These are phyloP conservation scores for Hippocampus mohnikei DNA, from an alignment of 2,113 vertebrate genomes.

Conservation along the genomic window DNA sequence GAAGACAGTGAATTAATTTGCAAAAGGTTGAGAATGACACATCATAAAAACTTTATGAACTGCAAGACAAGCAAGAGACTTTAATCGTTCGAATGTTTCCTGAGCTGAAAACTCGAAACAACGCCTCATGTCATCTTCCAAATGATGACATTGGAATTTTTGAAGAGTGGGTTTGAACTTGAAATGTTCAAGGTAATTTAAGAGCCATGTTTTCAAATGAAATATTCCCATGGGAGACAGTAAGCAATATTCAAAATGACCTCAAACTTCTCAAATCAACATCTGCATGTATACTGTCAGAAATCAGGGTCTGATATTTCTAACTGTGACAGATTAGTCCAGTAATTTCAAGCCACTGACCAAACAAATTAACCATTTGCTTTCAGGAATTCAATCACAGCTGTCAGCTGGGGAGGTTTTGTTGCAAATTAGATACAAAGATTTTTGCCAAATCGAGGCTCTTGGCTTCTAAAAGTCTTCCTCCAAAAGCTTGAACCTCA, in stretches of 20 bases:
- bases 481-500: slow-evolving; percentile 35
- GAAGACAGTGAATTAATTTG: neutral
- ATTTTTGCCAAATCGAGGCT: slow-evolving; percentile 48
- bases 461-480: slow-evolving; percentile 32
- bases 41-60: neutral
- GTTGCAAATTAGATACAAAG: slow-evolving; percentile 48
- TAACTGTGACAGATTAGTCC: slow-evolving; percentile 31
- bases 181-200: neutral
- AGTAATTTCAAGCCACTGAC: slow-evolving; percentile 30
- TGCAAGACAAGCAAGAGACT: neutral
- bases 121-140: neutral
- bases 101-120: neutral
- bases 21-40: neutral
- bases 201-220: neutral
- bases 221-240: neutral
- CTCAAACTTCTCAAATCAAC: neutral
- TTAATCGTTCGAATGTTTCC: neutral
- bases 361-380: slow-evolving; percentile 51
- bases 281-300: neutral
- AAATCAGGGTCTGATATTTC: neutral
- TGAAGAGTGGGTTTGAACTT: neutral
- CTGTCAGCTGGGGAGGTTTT: slow-evolving; percentile 28
- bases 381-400: slow-evolving; percentile 50
- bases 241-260: neutral
- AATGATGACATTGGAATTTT: neutral